A percentile compares a stretch with the other conserved stretches of the same genome.
phyloP scores from a whole-genome alignment of 30 jellyfish, hydroid and myxozoan species.

The Cassiopea andromeda region DNA sequence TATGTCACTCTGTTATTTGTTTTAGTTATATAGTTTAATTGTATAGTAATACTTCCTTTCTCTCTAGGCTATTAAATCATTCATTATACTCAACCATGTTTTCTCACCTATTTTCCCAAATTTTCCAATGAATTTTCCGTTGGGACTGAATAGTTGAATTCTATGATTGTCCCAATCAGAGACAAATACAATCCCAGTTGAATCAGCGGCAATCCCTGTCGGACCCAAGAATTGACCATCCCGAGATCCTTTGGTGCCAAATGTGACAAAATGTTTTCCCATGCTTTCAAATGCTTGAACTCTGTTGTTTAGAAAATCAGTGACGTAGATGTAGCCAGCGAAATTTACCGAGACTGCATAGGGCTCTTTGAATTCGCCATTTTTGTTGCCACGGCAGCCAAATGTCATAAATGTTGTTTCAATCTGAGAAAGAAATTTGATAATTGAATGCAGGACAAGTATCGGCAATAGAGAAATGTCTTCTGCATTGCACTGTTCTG shows the following conservation, averaged over 20 bases:
- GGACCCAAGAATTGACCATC: constrained; percentile 97
- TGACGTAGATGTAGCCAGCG: constrained; percentile 86
- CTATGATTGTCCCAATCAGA: constrained; percentile 98
- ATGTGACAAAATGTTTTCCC: constrained; percentile 76
- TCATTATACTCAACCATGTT: no score
- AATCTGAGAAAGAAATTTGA: constrained; percentile 30
- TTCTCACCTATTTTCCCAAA: constrained; percentile 82
- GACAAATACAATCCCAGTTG: constrained; percentile 83
- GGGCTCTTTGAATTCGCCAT: constrained; percentile 89
- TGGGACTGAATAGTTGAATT: constrained; percentile 87
- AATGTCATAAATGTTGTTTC: constrained; percentile 67
- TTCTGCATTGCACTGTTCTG: no score
- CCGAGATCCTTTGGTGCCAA: constrained; percentile 88
- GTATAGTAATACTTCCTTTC: no score
- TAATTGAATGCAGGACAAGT: neutral
- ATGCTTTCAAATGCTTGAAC: constrained; percentile 84
- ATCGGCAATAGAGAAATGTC: no score
- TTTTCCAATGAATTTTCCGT: constrained; percentile 86
- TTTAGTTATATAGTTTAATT: no score
- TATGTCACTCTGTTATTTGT: no score
- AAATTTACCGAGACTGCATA: constrained; percentile 83
- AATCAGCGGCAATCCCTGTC: constrained; percentile 89
- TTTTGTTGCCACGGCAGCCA: constrained; percentile 85
- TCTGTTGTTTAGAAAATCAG: constrained; percentile 90
- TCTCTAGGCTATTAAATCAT: no score